Evolutionary conservation across 2,888 invertebrate genomes (phyloP).

Genomic region (Cephus runcator): DNA sequence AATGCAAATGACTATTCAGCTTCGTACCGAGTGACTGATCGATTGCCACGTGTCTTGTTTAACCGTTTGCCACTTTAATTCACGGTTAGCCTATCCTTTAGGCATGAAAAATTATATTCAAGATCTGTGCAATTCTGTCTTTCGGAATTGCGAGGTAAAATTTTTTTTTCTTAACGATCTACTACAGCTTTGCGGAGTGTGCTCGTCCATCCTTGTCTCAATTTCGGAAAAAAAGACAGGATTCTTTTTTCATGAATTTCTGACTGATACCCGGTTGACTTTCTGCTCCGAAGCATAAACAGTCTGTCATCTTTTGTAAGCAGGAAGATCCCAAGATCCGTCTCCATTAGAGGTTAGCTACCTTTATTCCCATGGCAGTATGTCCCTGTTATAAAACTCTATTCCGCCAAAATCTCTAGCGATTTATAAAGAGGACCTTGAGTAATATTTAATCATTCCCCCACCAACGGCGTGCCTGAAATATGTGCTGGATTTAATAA

Average conservation of each 20-base stretch:
- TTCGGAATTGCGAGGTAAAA: not conserved
- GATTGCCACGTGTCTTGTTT: not conserved
- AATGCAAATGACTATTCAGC: not conserved
- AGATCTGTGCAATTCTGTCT: not conserved
- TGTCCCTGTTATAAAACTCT: constrained; percentile 18
- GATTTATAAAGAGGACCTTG: constrained; percentile 5
- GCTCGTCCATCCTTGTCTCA: not conserved
- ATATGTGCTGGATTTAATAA: not conserved
- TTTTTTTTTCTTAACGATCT: not conserved
- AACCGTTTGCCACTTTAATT: not conserved
- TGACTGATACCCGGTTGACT: not conserved
- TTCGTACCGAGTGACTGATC: not conserved
- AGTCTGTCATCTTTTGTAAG: not conserved
- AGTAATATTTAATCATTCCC: not conserved
- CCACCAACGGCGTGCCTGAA: not conserved
- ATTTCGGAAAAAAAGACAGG: not conserved
- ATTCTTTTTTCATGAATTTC: not conserved
- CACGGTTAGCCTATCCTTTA: not conserved
- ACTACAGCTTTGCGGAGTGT: not conserved
- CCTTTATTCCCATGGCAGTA: constrained; percentile 55
- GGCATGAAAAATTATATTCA: not conserved
- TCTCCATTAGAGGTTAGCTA: constrained; percentile 49
- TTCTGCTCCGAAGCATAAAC: not conserved
- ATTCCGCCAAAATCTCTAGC: constrained; percentile 9
- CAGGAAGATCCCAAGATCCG: constrained; percentile 29